Evolutionary conservation across 2,113 vertebrate species (phyloP), one percentile per base, ranked within the genome.

Genomic region (Elaphurus davidianus): DNA sequence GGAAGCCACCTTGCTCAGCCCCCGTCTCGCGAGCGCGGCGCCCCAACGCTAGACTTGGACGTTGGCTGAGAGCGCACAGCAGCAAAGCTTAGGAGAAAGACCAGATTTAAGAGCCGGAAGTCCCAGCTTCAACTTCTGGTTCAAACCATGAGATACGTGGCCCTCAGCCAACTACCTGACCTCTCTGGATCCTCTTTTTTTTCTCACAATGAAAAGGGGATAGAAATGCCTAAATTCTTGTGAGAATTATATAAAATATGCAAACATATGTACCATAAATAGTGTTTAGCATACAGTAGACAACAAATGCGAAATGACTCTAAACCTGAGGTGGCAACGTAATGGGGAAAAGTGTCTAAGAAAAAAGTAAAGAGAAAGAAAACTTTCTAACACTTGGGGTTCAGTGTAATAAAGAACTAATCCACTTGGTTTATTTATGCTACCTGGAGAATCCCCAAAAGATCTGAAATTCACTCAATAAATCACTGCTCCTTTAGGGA

Each of bases 291-390:
- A 59, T 36, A 93, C 0, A 76, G n/a, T 5, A 93, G 64, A 96
- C 16, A 88, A 88, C 60, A 96, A 84, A 87, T 81, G 82, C n/a
- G 81, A 96, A 93, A 71, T 91, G 45, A 97, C 27, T 60, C 45
- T 96, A 96, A 92, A 78, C 15, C 62, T 81, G 52, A 95, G 45
- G 36, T 92, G 40, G 45, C 76, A 95, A 91, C 5, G 52, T 54
- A 71, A 91, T 43, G 23, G 36, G 90, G 96, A 89, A 47, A 83
- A 96, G 43, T 84, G 0, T 90, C 86, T 90, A 90, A 62, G 55
- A 92, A 97, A 94, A 33, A 33, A 88, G 16, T 76, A 76, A 90
- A 90, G 33, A 95, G 36, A 93, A 94, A 84, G 30, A 95, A 96
- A 93, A 71, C 27, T 52, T 93, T 87, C n/a, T 64, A 94, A 91